phyloP scores from a whole-genome alignment of 2,888 invertebrate species.

The Maniola hyperantus region DNA sequence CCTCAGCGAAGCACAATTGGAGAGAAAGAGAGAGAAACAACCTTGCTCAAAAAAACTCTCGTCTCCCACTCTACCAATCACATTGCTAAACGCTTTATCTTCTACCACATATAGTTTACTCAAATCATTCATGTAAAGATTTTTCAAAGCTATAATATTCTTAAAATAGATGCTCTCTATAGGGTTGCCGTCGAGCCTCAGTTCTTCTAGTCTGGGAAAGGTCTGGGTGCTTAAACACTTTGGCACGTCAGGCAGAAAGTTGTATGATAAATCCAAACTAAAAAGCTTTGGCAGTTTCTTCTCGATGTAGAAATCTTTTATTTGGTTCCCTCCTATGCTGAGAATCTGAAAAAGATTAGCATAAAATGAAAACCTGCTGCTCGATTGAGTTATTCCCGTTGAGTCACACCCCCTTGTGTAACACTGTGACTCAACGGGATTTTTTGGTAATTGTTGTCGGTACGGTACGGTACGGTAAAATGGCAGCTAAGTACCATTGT shows the following conservation, averaged over 20 bases:
- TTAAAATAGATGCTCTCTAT: constrained; percentile 73
- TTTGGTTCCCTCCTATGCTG: constrained; percentile 72
- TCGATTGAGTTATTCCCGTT: too few relatives aligned
- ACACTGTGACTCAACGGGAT: too few relatives aligned
- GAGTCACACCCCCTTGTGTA: too few relatives aligned
- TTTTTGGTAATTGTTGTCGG: too few relatives aligned
- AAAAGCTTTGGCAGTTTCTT: constrained; percentile 69
- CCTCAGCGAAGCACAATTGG: constrained; percentile 67
- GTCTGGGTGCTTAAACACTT: constrained; percentile 63
- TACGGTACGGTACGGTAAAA: too few relatives aligned
- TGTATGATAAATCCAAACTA: constrained; percentile 79
- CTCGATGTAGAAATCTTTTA: constrained; percentile 70
- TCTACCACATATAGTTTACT: constrained; percentile 58
- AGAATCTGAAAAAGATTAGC: constrained; percentile 62
- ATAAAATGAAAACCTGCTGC: constrained; percentile 12
- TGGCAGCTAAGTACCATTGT: too few relatives aligned
- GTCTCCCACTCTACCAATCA: constrained; percentile 62
- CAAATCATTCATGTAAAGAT: constrained; percentile 71
- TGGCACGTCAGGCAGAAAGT: constrained; percentile 72
- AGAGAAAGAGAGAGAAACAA: constrained; percentile 77
- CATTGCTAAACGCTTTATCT: constrained; percentile 75
- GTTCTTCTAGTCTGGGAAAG: constrained; percentile 73
- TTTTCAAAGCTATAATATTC: constrained; percentile 69
- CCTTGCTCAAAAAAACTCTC: constrained; percentile 50
- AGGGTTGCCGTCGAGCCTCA: constrained; percentile 81